Conservation (phyloP, 2,113 vertebrate species). For the Anseranas semipalmata region DNA sequence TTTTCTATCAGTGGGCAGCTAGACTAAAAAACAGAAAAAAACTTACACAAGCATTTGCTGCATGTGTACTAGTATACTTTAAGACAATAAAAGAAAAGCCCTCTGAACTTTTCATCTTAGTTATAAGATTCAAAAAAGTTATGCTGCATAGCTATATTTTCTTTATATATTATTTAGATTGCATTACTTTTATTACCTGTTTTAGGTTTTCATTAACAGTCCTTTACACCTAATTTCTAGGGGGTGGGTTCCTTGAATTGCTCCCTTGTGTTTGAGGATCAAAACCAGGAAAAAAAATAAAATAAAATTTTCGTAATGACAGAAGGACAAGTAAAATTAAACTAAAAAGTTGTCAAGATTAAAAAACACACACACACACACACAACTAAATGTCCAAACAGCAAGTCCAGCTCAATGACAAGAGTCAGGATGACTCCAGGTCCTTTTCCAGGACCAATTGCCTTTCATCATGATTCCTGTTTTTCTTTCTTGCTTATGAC, state of each 20-base stretch:
- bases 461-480: not conserved
- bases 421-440: not conserved
- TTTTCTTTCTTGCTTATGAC: constrained; percentile 8
- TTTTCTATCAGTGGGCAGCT: not conserved
- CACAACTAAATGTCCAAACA: not conserved
- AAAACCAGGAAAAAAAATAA: not conserved
- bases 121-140: not conserved
- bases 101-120: not conserved
- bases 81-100: not conserved
- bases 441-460: not conserved
- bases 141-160: not conserved
- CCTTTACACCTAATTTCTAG: not conserved
- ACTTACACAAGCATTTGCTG: not conserved
- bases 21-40: not conserved
- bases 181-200: not conserved
- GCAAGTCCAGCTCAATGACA: not conserved
- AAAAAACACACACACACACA: not conserved
- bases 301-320: not conserved
- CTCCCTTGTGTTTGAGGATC: not conserved
- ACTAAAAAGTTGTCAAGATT: not conserved
- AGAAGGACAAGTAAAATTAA: not conserved
- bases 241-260: not conserved
- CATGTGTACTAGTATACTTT: not conserved
- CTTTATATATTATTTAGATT: not conserved
- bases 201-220: not conserved